Base-by-base conservation (phyloP, 2,797 vertebrate species). In the Acanthornis magna region DNA sequence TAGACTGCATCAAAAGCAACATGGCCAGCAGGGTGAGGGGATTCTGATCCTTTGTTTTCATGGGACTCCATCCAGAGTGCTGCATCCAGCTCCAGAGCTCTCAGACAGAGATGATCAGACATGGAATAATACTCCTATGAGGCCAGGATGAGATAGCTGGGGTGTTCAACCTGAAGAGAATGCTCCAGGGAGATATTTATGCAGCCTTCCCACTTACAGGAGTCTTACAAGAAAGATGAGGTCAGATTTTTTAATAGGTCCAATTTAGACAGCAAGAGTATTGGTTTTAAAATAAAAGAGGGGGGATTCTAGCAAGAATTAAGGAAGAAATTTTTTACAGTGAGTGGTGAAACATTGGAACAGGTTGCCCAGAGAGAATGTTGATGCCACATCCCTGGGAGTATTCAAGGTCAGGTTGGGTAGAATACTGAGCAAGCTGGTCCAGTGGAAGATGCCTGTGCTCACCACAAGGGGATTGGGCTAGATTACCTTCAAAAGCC, bases 1-100 rank as follows among this genome's bases (percentile, higher is more conserved):
- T 58, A 13, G 30, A 26, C 26, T 75, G 8, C 30, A 57, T 38
- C 20, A 58, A 58, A 77, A 68, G 2, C 23, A 50, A 42, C 0
- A 0, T 26, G 42, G 6, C 7, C 26, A 50, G 51, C 19, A 88
- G 16, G 10, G 25, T 0, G 0, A 55, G 10, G 10, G 10, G 17
- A 38, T 66, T 74, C n/a, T 83, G 8, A 10, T 47, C 7, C 9
- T 71, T 36, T 5, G 1, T 43, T 58, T 58, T 43, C 7, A 5
- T 47, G 61, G 61, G 5, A 74, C 10, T 21, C 10, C 6, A 47
- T 47, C 13, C 1, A 1, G 7, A 51, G 2, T 32, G 6, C 27
- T 42, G 11, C 5, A 2, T 43, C 4, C 30, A 65, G 8, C 11
- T 73, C 30, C 32, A n/a, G 22, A 36, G 13, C 4, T 23, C 15